A percentile compares a stretch with the other conserved stretches of the same genome.
Conservation (phyloP, 2,113 vertebrate genomes). For the Glareola pratincola region DNA sequence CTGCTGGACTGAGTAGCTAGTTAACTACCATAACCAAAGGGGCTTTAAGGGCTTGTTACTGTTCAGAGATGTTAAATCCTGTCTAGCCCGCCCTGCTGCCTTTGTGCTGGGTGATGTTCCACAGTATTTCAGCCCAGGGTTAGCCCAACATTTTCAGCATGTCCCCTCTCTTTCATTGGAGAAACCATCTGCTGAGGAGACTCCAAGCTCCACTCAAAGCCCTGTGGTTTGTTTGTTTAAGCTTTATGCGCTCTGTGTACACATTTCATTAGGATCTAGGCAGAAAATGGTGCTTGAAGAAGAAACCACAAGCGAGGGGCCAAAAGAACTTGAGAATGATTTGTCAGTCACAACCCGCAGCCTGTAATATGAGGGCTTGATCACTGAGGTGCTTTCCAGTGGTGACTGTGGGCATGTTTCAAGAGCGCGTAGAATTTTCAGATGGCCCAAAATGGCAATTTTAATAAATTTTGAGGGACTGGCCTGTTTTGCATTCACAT, state of each 20-base stretch:
- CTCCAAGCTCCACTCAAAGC: neutral
- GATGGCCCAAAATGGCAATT: neutral
- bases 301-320: neutral
- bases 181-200: neutral
- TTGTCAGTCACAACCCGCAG: neutral
- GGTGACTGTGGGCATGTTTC: neutral
- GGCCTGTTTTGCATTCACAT: neutral
- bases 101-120: neutral
- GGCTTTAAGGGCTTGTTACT: neutral
- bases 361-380: neutral
- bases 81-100: neutral
- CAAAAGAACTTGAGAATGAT: neutral
- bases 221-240: neutral
- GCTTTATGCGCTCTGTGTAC: neutral
- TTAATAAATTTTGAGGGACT: neutral
- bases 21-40: neutral
- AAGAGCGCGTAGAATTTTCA: neutral
- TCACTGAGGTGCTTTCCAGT: neutral
- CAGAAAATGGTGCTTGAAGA: neutral
- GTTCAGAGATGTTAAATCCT: neutral
- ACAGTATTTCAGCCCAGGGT: neutral
- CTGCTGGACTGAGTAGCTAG: neutral
- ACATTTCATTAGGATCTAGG: neutral
- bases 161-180: neutral
- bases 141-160: neutral